Conservation (phyloP, 23 tunicate species). For the Clavelina lepadiformis region DNA sequence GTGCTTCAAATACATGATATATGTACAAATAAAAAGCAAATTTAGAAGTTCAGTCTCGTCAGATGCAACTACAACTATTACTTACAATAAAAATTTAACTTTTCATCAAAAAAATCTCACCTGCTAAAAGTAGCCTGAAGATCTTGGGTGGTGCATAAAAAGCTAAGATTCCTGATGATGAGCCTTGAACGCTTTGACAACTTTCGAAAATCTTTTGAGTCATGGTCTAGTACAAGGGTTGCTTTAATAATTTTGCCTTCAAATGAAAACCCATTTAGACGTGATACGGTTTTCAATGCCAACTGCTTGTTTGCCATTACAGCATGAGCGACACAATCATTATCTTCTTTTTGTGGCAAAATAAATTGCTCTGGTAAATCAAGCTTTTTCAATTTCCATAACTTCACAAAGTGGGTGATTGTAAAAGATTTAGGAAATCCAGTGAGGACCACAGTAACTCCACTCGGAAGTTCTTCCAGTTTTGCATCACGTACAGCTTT, state of each 20-base stretch:
- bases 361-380: conserved; percentile 32
- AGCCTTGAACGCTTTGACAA: conserved; percentile 67
- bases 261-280: conserved; percentile 32
- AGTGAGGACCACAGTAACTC: conserved; percentile 12
- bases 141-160: conserved; percentile 65
- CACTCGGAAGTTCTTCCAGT: not conserved
- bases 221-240: conserved; percentile 20
- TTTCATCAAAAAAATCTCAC: no score
- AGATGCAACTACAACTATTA: no score
- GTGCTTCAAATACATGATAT: no score
- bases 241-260: conserved; percentile 33
- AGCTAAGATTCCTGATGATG: conserved; percentile 80
- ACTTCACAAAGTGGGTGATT: conserved; percentile 10
- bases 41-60: no score
- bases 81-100: no score
- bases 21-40: no score
- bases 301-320: conserved; percentile 42
- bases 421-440: conserved; percentile 25
- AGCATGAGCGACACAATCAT: conserved; percentile 2
- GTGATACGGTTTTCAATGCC: conserved; percentile 59
- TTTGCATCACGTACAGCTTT: not conserved
- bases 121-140: conserved; percentile 44
- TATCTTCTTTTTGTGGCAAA: conserved; percentile 1
- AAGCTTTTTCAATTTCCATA: conserved; percentile 47
- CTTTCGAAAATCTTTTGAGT: conserved; percentile 52